Evolutionary conservation across 2,797 vertebrate species (phyloP), one percentile per base, ranked within the genome.

Genomic region (Rhadinocentrus ornatus): DNA sequence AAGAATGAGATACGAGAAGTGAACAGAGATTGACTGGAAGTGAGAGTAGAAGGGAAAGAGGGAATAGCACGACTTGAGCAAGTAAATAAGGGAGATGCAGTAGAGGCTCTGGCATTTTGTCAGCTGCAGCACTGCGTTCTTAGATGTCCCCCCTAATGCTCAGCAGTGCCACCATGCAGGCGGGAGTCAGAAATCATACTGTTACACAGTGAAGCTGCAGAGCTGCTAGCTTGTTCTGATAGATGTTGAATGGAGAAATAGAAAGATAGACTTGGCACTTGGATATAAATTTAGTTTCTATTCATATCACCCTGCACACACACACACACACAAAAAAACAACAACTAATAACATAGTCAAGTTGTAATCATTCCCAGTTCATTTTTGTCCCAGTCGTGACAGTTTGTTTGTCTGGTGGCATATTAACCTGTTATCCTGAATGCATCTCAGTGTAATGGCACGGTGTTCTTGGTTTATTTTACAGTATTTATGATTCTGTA

Each of bases 81-180:
- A 69, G 50, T 20, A 62, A 69, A 80, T 66, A 58, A 57, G 37
- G 60, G 57, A 58, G 61, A 86, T 86, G 87, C 88, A 81, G 86
- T 87, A 88, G 69, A 77, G 81, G 80, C 75, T 70, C 66, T 27
- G 32, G 82, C 74, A 76, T 78, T 83, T 75, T 29, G 77, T 82
- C 78, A 90, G 84, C 83, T 81, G 86, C 89, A 80, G 87, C 84
- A 80, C 71, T n/a, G 32, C 80, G 79, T 91, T 87, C 90, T 93
- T 60, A 69, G 31, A 81, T 81, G 81, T 75, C 80, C 83, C 82
- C 73, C 69, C 56, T 58, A 24, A 27, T 69, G 66, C 77, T 77
- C 66, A 58, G 82, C 55, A 55, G 56, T 80, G 64, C 65, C 63
- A 57, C 72, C 62, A 10, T 67, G 68, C 75, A 73, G 64, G 41